A percentile compares a stretch with the other conserved stretches of the same genome.
Conservation (phyloP, 2,888 invertebrate genomes). For the Cheilosia scutellata region DNA sequence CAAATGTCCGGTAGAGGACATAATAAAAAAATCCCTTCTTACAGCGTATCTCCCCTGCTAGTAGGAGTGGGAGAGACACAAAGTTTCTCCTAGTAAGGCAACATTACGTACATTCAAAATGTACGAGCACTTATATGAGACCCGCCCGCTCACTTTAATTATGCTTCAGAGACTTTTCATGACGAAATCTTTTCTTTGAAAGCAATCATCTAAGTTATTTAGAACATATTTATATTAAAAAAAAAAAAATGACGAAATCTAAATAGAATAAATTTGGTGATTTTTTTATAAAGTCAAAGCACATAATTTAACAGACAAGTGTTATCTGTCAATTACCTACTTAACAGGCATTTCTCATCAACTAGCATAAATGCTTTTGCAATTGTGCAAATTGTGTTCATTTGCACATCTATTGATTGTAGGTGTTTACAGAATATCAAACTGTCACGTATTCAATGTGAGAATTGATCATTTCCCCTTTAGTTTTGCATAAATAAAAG, state of each 20-base stretch:
- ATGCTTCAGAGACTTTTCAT: neutral
- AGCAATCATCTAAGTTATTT: neutral
- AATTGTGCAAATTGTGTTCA: slow-evolving; percentile 33
- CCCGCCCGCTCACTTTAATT: neutral
- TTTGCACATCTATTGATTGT: slow-evolving; percentile 4
- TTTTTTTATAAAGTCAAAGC: neutral
- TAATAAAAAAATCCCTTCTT: no score
- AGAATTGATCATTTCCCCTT: slow-evolving; percentile 43
- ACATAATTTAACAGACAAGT: neutral
- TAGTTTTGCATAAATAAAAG: slow-evolving; percentile 54
- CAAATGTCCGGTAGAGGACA: no score
- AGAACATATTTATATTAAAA: neutral
- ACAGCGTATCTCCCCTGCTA: no score
- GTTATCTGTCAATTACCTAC: slow-evolving; percentile 13
- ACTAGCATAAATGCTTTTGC: slow-evolving; percentile 19
- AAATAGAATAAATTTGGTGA: neutral
- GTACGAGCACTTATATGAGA: neutral
- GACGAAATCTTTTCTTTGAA: neutral
- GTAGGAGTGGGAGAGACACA: no score
- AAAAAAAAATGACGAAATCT: neutral
- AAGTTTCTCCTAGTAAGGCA: neutral
- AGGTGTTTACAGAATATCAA: slow-evolving; percentile 50
- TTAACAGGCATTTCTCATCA: slow-evolving; percentile 19
- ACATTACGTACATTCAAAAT: no score
- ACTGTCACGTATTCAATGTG: slow-evolving; percentile 34